A percentile compares a stretch with the other conserved stretches of the same genome.
These are phyloP conservation scores for Bimastos eiseni DNA, from an alignment of 2,888 invertebrate species.

Conservation along the genomic window DNA sequence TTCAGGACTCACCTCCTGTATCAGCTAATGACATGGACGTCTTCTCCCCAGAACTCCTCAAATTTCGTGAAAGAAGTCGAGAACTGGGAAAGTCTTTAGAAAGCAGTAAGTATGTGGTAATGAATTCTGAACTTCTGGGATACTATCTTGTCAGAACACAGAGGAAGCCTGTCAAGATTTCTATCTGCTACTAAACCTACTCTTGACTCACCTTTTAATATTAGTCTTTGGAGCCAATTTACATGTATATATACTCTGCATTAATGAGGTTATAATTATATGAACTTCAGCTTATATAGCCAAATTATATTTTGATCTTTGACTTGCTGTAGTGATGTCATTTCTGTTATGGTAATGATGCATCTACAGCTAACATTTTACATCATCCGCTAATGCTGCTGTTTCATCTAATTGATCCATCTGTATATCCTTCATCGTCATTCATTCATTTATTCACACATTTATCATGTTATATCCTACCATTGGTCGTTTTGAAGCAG, in stretches of 20 bases:
- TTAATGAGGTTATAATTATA: too few species aligned
- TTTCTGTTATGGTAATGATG: too few species aligned
- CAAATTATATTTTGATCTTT: background rate
- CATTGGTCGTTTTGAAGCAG: background rate
- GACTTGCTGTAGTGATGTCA: too few species aligned
- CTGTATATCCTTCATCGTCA: background rate
- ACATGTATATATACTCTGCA: too few species aligned
- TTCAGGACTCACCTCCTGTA: conserved; percentile 1
- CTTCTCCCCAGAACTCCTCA: conserved; percentile 7
- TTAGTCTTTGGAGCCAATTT: too few species aligned
- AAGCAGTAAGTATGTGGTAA: background rate
- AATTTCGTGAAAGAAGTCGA: conserved; percentile 7
- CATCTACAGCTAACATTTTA: background rate
- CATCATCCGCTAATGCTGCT: background rate
- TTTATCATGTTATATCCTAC: background rate
- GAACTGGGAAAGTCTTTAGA: conserved; percentile 8
- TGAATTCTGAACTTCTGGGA: background rate
- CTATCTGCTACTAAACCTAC: background rate
- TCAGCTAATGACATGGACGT: background rate
- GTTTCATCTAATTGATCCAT: background rate
- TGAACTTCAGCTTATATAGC: background rate
- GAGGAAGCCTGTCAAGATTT: background rate
- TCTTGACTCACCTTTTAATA: background rate
- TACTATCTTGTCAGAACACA: background rate
- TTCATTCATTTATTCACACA: too few species aligned